phyloP scores from a whole-genome alignment of 2,888 invertebrate species.

The Cepaea hortensis region DNA sequence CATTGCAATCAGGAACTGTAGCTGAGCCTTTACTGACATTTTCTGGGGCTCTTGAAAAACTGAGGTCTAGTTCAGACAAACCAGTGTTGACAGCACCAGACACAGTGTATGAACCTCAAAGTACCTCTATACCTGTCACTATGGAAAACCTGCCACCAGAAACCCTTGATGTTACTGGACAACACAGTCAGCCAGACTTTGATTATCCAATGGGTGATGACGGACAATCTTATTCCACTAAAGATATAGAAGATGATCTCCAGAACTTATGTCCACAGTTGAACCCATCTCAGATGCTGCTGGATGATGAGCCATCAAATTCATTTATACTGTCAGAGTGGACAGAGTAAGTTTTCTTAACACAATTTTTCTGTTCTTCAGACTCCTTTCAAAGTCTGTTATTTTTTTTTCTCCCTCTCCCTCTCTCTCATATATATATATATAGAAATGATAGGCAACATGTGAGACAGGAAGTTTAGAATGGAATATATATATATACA shows the following conservation, averaged over 20 bases:
- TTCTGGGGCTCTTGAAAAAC: conserved; percentile 32
- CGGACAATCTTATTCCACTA: background rate
- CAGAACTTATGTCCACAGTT: background rate
- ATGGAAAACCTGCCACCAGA: background rate
- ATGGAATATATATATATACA: no score
- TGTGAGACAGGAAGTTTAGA: no score
- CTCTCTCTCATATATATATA: no score
- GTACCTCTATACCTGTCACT: background rate
- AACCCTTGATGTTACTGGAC: no score
- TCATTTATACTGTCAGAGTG: conserved; percentile 8
- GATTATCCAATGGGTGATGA: background rate
- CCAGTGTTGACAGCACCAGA: background rate
- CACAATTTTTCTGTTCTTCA: no score
- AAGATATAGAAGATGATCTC: background rate
- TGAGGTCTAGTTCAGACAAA: background rate
- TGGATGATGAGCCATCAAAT: conserved; percentile 21
- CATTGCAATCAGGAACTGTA: background rate
- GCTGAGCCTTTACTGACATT: conserved; percentile 17
- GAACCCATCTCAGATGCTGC: background rate
- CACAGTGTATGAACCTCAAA: background rate
- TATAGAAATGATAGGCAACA: no score
- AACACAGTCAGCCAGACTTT: background rate
- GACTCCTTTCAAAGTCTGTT: no score
- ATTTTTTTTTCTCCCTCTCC: no score
- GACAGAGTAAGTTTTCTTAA: conserved; percentile 30